Conservation (phyloP, 2,888 invertebrate species). For the Nemotelus pantherinus region DNA sequence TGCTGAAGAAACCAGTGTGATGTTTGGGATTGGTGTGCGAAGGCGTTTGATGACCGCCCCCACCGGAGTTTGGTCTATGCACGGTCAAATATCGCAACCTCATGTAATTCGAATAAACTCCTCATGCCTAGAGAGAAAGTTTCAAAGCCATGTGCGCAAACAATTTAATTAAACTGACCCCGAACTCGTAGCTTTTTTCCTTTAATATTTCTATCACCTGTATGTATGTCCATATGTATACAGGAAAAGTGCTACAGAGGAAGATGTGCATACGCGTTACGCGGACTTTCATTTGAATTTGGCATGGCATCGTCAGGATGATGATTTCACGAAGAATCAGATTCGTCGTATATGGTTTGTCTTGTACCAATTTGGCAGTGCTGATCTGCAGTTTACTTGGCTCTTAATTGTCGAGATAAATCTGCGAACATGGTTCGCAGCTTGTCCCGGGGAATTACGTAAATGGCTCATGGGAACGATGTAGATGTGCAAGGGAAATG, state of each 20-base stretch:
- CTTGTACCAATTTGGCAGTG: constrained; percentile 32
- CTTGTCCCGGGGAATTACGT: constrained; percentile 1
- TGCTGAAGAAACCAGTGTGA: no score
- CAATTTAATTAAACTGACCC: constrained; percentile 59
- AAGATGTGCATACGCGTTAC: neutral
- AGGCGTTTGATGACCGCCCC: constrained; percentile 33
- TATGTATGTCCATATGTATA: no score
- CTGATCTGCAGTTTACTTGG: constrained; percentile 12
- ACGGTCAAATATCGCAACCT: neutral
- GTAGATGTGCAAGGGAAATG: neutral
- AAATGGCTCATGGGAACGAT: neutral
- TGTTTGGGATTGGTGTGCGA: constrained; percentile 4
- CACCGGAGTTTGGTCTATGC: neutral
- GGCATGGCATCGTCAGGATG: neutral
- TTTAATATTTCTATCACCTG: neutral
- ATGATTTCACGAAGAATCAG: neutral
- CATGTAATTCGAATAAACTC: constrained; percentile 10
- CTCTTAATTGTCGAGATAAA: constrained; percentile 22
- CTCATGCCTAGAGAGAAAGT: constrained; percentile 45
- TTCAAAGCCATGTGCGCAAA: constrained; percentile 51
- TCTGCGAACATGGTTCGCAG: constrained; percentile 11
- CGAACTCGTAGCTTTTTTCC: constrained; percentile 51
- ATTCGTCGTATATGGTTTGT: no score
- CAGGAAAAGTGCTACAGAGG: constrained; percentile 36
- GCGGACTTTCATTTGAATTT: constrained; percentile 24